Evolutionary conservation across 1,140 invertebrate genomes (phyloP).

Genomic region (Atta texana): DNA sequence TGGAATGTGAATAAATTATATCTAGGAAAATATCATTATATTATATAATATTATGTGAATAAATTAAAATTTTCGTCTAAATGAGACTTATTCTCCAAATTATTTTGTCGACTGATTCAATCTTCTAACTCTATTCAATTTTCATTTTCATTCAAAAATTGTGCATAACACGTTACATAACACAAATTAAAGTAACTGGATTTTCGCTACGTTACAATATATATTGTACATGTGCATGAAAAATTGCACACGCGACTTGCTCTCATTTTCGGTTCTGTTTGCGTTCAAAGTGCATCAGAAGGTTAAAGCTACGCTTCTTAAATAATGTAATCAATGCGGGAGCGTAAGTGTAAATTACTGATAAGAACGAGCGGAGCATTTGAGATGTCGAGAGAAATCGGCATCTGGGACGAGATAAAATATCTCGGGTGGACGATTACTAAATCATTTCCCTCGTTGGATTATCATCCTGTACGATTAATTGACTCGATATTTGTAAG

Average conservation of each 20-base stretch:
- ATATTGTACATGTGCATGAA: neutral
- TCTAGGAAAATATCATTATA: conserved; percentile 2
- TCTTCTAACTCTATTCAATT: neutral
- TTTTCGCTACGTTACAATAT: neutral
- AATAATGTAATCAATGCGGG: conserved; percentile 28
- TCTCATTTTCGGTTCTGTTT: neutral
- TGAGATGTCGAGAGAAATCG: conserved; percentile 6
- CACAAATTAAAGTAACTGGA: neutral
- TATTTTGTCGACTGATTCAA: neutral
- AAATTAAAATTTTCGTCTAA: conserved; percentile 22
- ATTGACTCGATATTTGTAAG: conserved; percentile 11
- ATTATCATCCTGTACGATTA: neutral
- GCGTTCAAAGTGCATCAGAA: conserved; percentile 1
- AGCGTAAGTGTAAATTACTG: conserved; percentile 40
- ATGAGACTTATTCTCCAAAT: neutral
- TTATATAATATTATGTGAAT: conserved; percentile 6
- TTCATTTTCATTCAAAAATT: conserved; percentile 7
- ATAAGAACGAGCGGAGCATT: conserved; percentile 35
- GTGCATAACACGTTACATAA: too few species aligned
- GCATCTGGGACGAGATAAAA: conserved; percentile 12
- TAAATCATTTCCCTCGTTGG: conserved; percentile 12
- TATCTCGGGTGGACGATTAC: conserved; percentile 29
- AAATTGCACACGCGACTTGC: neutral
- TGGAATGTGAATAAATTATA: conserved; percentile 45
- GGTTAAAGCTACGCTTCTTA: neutral